phyloP scores from a whole-genome alignment of 1,140 invertebrate genomes.

The Drosophila lacteicornis region DNA sequence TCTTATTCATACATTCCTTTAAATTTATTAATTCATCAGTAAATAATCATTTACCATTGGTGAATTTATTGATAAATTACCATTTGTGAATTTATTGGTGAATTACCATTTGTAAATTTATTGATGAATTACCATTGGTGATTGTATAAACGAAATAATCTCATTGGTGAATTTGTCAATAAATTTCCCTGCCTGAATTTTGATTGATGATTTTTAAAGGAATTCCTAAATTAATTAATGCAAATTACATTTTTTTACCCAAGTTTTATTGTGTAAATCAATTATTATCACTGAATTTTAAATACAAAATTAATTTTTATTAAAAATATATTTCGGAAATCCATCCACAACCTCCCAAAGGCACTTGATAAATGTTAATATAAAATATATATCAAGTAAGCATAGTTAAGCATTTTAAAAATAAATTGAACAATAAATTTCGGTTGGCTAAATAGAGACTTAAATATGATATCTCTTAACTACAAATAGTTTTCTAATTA shows the following conservation, averaged over 20 bases:
- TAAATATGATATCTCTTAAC: not conserved
- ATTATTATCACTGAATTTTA: too few species aligned
- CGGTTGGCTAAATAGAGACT: not conserved
- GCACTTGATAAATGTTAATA: not conserved
- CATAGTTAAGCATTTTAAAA: not conserved
- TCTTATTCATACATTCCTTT: not conserved
- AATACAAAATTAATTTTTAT: too few species aligned
- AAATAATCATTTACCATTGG: not conserved
- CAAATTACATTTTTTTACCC: not conserved
- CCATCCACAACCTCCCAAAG: not conserved
- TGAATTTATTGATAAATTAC: not conserved
- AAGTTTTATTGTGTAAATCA: not conserved
- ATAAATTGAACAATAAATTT: not conserved
- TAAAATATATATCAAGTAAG: not conserved
- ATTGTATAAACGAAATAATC: not conserved
- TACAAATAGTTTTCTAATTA: too few species aligned
- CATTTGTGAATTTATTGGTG: not conserved
- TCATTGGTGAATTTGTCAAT: not conserved
- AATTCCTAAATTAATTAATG: not conserved
- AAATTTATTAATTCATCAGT: not conserved
- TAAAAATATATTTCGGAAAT: too few species aligned
- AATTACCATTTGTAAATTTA: not conserved
- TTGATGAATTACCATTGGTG: not conserved
- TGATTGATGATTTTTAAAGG: too few species aligned
- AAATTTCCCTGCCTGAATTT: not conserved